Evolutionary conservation across 2,113 vertebrate species (phyloP).

Genomic region (Hypocryptadius cinnamomeus): DNA sequence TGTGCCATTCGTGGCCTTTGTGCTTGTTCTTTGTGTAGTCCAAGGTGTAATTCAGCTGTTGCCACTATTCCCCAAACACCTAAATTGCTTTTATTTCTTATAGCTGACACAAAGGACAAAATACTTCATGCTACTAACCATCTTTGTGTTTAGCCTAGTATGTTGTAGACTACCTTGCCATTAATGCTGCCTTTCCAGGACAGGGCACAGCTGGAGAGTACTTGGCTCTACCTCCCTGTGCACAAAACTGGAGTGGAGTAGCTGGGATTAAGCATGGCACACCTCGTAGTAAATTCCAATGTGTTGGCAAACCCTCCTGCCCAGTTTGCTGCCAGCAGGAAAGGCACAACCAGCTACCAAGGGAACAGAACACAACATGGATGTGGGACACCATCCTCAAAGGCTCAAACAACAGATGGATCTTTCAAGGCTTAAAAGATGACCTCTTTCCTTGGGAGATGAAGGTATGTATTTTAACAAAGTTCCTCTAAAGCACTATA

Average conservation of each 20-base stretch:
- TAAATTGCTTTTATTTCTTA: neutral
- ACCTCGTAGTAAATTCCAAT: neutral
- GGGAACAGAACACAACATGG: neutral
- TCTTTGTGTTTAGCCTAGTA: neutral
- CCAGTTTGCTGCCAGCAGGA: neutral
- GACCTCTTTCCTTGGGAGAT: neutral
- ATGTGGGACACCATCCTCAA: neutral
- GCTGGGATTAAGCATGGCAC: fast-evolving
- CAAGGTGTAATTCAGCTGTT: neutral
- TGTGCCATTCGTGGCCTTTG: neutral
- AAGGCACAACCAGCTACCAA: neutral
- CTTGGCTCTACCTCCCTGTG: neutral
- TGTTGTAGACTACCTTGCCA: neutral
- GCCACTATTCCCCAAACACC: neutral
- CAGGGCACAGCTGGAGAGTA: neutral
- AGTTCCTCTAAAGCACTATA: neutral
- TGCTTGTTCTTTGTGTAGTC: neutral
- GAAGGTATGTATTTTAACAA: neutral
- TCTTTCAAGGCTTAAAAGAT: neutral
- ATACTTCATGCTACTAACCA: neutral
- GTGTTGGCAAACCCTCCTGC: neutral
- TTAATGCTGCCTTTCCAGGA: neutral
- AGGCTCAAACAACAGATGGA: neutral
- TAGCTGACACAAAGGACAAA: neutral
- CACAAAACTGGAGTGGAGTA: neutral